Evolutionary conservation across 2,888 invertebrate species (phyloP).

Genomic region (Arrhopalites spinosus): DNA sequence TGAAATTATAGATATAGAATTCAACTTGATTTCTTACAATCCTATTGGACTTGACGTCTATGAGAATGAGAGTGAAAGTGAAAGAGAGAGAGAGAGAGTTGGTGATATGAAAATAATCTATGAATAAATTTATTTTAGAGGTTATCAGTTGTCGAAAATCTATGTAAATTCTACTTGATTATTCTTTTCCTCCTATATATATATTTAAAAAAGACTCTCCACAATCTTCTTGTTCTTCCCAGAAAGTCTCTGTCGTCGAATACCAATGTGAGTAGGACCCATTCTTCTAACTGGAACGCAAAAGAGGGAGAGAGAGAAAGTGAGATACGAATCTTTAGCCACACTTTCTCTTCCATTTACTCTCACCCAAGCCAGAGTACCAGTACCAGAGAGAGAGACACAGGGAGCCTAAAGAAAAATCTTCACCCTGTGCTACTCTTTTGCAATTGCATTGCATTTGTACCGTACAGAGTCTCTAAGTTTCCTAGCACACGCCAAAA

Average conservation of each 20-base stretch:
- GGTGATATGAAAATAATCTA: conserved; percentile 21
- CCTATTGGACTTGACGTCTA: no score
- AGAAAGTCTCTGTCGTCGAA: background rate
- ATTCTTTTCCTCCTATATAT: background rate
- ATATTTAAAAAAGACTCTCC: background rate
- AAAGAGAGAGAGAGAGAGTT: background rate
- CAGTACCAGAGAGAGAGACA: no score
- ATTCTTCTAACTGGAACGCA: no score
- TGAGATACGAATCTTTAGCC: conserved; percentile 19
- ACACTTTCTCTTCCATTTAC: background rate
- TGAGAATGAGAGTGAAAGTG: background rate
- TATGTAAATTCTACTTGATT: conserved; percentile 26
- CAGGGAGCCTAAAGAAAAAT: no score
- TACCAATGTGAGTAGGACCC: conserved; percentile 5
- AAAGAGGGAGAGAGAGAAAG: background rate
- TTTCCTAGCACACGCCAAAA: no score
- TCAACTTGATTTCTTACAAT: background rate
- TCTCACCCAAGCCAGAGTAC: background rate
- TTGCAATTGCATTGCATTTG: no score
- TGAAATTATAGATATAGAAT: background rate
- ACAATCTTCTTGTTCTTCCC: background rate
- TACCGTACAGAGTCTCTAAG: no score
- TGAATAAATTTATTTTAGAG: conserved; percentile 20
- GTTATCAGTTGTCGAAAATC: conserved; percentile 10
- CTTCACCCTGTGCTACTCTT: no score